A percentile compares a stretch with the other conserved stretches of the same genome.
Evolutionary conservation across 2,888 invertebrate species (phyloP).

Genomic region (Plebejus melissa): DNA sequence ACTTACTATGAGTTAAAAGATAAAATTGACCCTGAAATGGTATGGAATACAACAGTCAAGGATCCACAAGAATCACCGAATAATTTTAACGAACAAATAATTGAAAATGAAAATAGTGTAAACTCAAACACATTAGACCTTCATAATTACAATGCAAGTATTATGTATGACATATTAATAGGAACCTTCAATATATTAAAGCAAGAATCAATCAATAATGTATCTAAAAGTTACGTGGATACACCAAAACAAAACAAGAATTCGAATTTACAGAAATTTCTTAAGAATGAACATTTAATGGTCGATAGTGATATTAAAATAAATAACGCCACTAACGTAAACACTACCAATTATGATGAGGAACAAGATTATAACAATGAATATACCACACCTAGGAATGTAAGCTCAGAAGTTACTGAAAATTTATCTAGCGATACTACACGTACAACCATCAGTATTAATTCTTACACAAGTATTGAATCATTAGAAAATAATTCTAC

Average conservation of each 20-base stretch:
- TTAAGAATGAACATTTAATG: constrained; percentile 6
- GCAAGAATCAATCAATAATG: constrained; percentile 14
- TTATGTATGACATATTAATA: constrained; percentile 33
- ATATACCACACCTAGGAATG: background rate
- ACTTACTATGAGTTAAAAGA: constrained; percentile 28
- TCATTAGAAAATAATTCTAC: constrained; percentile 1
- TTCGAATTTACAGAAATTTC: background rate
- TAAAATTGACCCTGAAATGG: constrained; percentile 47
- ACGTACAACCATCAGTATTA: background rate
- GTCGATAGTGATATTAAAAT: constrained; percentile 4
- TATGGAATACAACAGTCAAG: constrained; percentile 51
- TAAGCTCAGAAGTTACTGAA: background rate
- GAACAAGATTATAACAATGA: constrained; percentile 5
- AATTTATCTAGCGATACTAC: background rate
- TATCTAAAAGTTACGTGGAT: constrained; percentile 15
- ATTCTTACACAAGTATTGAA: constrained; percentile 4
- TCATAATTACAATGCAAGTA: constrained; percentile 30
- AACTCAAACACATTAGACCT: constrained; percentile 27
- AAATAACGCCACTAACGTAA: background rate
- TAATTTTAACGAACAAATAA: constrained; percentile 49
- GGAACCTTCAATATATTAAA: constrained; percentile 31
- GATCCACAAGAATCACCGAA: constrained; percentile 49
- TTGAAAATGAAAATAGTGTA: constrained; percentile 37
- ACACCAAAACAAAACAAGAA: constrained; percentile 19
- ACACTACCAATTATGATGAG: background rate